Evolutionary conservation across 2,797 vertebrate genomes (phyloP), one percentile per base, ranked within the genome.

Genomic region (Erithacus rubecula): DNA sequence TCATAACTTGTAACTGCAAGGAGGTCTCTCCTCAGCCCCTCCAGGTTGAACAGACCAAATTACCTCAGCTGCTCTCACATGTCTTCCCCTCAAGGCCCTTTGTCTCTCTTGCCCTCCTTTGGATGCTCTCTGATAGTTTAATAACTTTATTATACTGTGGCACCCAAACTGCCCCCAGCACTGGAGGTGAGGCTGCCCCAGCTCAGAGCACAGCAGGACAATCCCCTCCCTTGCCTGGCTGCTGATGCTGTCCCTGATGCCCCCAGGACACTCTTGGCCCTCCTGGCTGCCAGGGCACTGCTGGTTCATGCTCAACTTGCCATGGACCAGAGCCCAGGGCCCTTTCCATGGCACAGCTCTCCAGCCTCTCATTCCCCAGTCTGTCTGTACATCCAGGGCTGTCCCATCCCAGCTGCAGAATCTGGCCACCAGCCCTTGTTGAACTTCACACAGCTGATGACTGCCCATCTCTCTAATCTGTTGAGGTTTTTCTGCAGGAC

Each of bases 341-440:
- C 52, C 52, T 74, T 74, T 58, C 44, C 52, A n/a, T n/a, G n/a
- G n/a, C n/a, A n/a, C n/a, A n/a, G n/a, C n/a, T n/a, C n/a, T n/a
- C n/a, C n/a, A n/a, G n/a, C n/a, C n/a, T n/a, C n/a, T n/a, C n/a
- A n/a, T n/a, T n/a, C n/a, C n/a, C n/a, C n/a, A n/a, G 18, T 13
- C n/a, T 67, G 44, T 32, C 37, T 5, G 8, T 37, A 5, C 23
- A n/a, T 11, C 15, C 71, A 68, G 46, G 53, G 27, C 3, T 76
- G 23, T 5, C 26, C 19, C 46, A 44, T 20, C 4, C 52, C 46
- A 44, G 19, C 7, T 9, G 27, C 29, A 76, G 11, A 52, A 52
- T 52, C 1, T 0, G 0, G 3, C n/a, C 7, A 39, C 19, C 4
- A 3, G 1, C 5, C 20, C 3, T 29, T 53, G 6, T 21, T 60